Base-by-base conservation (phyloP, 37 sponge, comb jelly and placozoan genomes). In the Amphimedon queenslandica region DNA sequence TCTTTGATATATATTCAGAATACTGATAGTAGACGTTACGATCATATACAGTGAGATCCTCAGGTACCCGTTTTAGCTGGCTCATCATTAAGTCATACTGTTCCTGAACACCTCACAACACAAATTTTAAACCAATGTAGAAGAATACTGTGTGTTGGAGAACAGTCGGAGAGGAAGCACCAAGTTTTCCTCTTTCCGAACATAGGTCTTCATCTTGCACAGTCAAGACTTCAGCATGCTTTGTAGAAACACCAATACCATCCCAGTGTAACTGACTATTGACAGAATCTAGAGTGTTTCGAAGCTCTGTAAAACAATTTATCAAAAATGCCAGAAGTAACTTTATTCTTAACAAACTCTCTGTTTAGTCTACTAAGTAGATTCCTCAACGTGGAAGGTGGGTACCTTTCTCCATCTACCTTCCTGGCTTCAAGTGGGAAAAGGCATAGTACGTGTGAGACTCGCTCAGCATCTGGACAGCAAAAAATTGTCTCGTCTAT, bases 161-260 rank as follows among this genome's bases (percentile, higher is more conserved):
- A 33, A 73, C 61, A 21, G 53, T 73, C 2, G 74, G 74, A 32
- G 74, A 65, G 60, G 47, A 81, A 66, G 10, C 42, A 25, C 67
- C 70, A 53, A 35, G 81, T 67, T n/a, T 10, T 3, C 23, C 57
- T 55, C 18, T 42, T 24, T 11, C 18, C 60, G 0, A 53, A 73
- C 16, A 81, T 65, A 55, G 6, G 66, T 23, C 67, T 57, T 27
- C 36, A 28, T 81, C 56, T 73, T 67, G 74, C 68, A 66, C 11
- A 73, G 43, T 25, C 2, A 73, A 56, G 16, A 57, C 58, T 73
- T 55, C 21, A 56, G 71, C 47, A 70, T 64, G 40, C 35, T 41
- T 73, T 66, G 66, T 81, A 8, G 5, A 47, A 23, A 58, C 53
- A 20, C 81, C 81, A 43, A 81, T 33, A n/a, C 81, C 74, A 56